Evolutionary conservation across 2,113 vertebrate species (phyloP), one percentile per base, ranked within the genome.

Genomic region (Electrona antarctica): DNA sequence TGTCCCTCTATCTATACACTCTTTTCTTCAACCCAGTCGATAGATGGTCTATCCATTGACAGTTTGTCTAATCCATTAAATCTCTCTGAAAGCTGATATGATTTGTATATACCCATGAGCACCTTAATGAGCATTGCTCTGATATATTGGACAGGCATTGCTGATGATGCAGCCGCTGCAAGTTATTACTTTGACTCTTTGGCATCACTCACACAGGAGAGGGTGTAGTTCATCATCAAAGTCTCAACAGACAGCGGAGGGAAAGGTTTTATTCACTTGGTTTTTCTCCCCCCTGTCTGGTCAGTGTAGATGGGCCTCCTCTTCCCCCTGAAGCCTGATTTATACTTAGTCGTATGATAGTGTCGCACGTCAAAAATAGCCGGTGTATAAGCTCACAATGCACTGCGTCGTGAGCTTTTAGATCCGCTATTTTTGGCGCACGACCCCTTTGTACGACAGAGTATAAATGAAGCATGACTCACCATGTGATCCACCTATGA

Each of bases 121-220:
- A 74, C 72, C 70, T 64, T 87, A 88, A 91, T 86, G 86, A 90
- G 84, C 75, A 60, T 65, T 8, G 62, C 49, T 0, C 70, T 90
- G 86, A 92, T 81, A 88, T 90, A 92, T 83, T 75, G 74, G 86
- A 79, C 87, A 87, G 75, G 85, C 50, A 7, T 77, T 84, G 78
- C 84, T 90, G 88, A 88, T 85, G 85, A 87, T 89, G 83, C 86
- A 89, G 83, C 80, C 83, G 62, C 81, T 78, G 78, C 83, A 84
- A 84, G 84, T 84, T 86, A 87, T 81, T 80, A 88, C 80, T 67
- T 62, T 73, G 87, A 81, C 74, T 82, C 79, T 86, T 89, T 69
- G 71, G 77, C 83, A 86, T 85, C 77, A 69, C 81, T 87, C 88
- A 82, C 73, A 52, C 15, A 49, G 33, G 12, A 61, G 77, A 21